phyloP scores from a whole-genome alignment of 2,113 vertebrate species.

The Callithrix jacchus region DNA sequence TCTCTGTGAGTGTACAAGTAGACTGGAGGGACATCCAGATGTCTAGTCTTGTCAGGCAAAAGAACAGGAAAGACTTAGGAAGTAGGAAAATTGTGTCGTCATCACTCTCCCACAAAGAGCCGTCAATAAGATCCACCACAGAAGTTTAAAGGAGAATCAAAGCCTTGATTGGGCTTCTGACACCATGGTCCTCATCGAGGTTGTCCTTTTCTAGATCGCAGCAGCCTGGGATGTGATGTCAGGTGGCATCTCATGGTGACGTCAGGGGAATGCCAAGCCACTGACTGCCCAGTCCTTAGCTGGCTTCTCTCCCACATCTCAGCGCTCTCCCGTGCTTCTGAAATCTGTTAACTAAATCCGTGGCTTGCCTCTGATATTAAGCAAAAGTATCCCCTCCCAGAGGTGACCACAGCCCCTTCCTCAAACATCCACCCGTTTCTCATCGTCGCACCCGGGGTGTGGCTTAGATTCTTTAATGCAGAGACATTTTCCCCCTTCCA shows the following conservation, averaged over 20 bases:
- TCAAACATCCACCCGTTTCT: neutral
- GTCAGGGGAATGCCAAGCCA: neutral
- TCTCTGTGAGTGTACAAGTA: conserved; percentile 58
- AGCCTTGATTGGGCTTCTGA: neutral
- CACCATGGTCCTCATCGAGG: neutral
- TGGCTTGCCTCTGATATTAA: neutral
- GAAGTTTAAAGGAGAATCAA: neutral
- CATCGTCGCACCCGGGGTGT: rapidly evolving
- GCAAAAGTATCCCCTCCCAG: neutral
- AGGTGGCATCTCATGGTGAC: neutral
- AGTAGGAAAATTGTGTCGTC: neutral
- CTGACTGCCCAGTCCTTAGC: neutral
- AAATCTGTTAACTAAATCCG: neutral
- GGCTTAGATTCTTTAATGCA: neutral
- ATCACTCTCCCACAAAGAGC: neutral
- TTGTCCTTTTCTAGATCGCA: neutral
- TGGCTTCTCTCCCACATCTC: neutral
- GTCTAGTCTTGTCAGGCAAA: conserved; percentile 28
- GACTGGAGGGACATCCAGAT: conserved; percentile 21
- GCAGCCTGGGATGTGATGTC: neutral
- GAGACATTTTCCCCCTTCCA: neutral
- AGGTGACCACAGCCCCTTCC: neutral
- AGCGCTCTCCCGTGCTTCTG: neutral
- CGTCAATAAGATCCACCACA: neutral
- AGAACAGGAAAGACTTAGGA: neutral